Evolutionary conservation across 2,797 vertebrate species (phyloP), one percentile per base, ranked within the genome.

Genomic region (Ctenochaetus hawaiiensis): DNA sequence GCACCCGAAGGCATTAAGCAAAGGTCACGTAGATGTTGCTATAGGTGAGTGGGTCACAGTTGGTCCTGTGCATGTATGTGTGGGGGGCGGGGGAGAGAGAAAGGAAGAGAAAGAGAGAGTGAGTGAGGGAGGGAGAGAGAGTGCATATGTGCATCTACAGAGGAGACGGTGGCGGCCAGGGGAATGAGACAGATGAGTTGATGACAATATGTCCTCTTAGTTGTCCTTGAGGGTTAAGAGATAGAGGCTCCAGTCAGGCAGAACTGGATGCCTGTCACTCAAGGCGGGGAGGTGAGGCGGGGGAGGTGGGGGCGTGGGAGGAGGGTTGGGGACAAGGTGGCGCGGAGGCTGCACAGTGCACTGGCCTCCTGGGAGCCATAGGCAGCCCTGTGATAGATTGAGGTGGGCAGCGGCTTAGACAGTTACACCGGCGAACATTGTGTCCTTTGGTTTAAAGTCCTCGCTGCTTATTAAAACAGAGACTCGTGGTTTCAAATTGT

Each of bases 231-330:
- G 91, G 90, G 88, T 80, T 72, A 44, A 39, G 80, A 93, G 90
- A 94, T 89, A 89, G 89, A 87, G 81, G 83, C 81, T 83, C 76
- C 92, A 89, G 83, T 90, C 92, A 93, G 84, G 93, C 72, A 74
- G 90, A 95, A 94, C 94, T 78, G 63, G 92, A 95, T 72, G 90
- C 85, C 92, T 95, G 94, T 94, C 94, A 94, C 89, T 95, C 92
- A 95, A 65, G 78, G 81, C 16, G 26, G 71, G 85, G 49, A 44
- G 72, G 84, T 77, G 86, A 79, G 78, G 83, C 18, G 54, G 23
- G n/a, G 71, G 57, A 30, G 63, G 64, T 6, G 47, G 60, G 67
- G 65, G 52, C 59, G 62, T 20, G 22, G 54, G 63, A 48, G 61
- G 53, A 4, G 69, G 34, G 0, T 23, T 63, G 67, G 48, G 69